Conservation (phyloP, 2,113 vertebrate genomes). For the Empidonax alnorum region DNA sequence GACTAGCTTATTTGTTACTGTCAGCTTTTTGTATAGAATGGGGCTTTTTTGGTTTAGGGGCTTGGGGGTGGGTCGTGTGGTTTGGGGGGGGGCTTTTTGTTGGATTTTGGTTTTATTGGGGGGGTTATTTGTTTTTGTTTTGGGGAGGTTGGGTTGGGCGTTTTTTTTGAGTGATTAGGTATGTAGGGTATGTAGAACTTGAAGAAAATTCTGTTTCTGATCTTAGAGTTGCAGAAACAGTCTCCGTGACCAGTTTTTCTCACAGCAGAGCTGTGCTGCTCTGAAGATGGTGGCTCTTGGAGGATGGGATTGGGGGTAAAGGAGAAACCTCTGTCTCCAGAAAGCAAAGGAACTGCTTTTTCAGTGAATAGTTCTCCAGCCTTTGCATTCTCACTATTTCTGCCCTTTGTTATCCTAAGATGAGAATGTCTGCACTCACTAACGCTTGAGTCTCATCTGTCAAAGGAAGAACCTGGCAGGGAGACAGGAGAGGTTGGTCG, state of each 20-base stretch:
- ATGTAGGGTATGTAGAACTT: rapidly evolving
- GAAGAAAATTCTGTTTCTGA: not conserved
- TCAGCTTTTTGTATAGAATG: not conserved
- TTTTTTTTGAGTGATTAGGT: not conserved
- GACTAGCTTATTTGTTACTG: rapidly evolving
- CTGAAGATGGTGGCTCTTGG: not conserved
- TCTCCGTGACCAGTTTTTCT: not conserved
- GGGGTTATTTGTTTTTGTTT: too few species aligned
- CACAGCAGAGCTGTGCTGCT: rapidly evolving
- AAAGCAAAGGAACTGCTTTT: not conserved
- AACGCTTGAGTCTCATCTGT: not conserved
- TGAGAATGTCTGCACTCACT: not conserved
- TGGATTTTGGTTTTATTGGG: too few species aligned
- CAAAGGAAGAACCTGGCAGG: rapidly evolving
- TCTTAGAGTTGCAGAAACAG: not conserved
- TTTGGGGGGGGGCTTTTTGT: not conserved
- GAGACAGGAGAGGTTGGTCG: not conserved
- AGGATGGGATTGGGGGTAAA: not conserved
- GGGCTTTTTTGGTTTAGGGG: not conserved
- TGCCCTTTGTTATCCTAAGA: not conserved
- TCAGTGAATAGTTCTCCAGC: not conserved
- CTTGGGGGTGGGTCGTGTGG: not conserved
- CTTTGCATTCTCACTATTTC: not conserved
- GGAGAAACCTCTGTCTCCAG: not conserved
- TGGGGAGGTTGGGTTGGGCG: not conserved